Evolutionary conservation across 92 coral and sea anemone species (phyloP).

Genomic region (Umimayanthus kanabou): DNA sequence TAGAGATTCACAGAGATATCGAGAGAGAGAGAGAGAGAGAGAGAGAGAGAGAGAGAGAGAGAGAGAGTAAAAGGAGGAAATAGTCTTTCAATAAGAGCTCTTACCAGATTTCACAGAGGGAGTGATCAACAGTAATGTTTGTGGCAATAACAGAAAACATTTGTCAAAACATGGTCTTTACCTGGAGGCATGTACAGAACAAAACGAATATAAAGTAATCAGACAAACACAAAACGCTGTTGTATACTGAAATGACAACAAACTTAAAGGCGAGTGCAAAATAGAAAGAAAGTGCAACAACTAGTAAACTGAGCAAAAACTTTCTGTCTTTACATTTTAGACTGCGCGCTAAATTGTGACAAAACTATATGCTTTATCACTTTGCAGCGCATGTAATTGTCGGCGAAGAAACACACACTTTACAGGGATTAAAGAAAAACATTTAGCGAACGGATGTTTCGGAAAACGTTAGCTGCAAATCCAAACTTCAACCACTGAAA

Average conservation of each 20-base stretch:
- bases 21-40: background rate
- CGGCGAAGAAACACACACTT: background rate
- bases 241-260: background rate
- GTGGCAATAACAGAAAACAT: background rate
- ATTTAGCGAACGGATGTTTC: background rate
- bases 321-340: background rate
- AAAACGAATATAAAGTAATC: background rate
- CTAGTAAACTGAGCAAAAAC: background rate
- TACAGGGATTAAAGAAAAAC: background rate
- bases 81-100: background rate
- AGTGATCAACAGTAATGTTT: background rate
- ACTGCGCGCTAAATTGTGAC: background rate
- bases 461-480: background rate
- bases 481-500: conserved; percentile 4
- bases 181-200: background rate
- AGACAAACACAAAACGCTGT: background rate
- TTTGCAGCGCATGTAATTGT: background rate
- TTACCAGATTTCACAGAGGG: background rate
- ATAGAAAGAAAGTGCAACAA: background rate
- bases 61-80: background rate
- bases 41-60: too few species aligned
- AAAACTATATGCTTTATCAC: background rate
- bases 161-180: background rate
- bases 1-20: too few species aligned
- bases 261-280: background rate